Evolutionary conservation across 2,113 vertebrate species (phyloP).

Genomic region (Sturnira hondurensis): DNA sequence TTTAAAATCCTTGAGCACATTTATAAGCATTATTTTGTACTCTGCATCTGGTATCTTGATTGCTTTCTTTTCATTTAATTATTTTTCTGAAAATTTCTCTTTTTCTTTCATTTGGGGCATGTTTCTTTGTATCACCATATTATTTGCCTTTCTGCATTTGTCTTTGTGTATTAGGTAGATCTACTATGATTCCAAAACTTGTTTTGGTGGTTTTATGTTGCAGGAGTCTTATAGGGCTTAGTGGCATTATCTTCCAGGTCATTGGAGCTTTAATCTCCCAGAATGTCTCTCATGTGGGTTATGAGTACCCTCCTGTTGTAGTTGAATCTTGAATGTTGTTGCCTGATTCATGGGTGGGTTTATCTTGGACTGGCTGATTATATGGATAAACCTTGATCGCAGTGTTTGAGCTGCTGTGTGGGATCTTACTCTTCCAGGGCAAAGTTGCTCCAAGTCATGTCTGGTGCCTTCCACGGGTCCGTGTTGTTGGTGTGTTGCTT

Average conservation of each 20-base stretch:
- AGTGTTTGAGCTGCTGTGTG: not conserved
- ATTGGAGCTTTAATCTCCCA: no score
- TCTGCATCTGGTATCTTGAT: not conserved
- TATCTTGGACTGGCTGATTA: no score
- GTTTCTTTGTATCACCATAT: no score
- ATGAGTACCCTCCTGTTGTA: no score
- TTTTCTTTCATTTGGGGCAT: no score
- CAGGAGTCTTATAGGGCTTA: not conserved
- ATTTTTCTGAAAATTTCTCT: not conserved
- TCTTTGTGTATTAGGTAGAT: no score
- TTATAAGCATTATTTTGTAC: not conserved
- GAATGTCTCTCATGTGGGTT: no score
- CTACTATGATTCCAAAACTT: not conserved
- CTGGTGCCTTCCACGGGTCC: not conserved
- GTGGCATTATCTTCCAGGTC: no score
- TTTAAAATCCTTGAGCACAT: not conserved
- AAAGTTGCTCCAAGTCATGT: not conserved
- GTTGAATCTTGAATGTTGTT: no score
- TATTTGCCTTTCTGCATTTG: no score
- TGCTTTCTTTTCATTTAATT: not conserved
- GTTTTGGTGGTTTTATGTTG: not conserved
- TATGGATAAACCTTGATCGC: no score
- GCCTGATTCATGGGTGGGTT: no score
- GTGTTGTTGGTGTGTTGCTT: not conserved
- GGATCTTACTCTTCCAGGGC: not conserved